Conservation (phyloP, 2,113 vertebrate genomes). For the Nycticebus coucang region DNA sequence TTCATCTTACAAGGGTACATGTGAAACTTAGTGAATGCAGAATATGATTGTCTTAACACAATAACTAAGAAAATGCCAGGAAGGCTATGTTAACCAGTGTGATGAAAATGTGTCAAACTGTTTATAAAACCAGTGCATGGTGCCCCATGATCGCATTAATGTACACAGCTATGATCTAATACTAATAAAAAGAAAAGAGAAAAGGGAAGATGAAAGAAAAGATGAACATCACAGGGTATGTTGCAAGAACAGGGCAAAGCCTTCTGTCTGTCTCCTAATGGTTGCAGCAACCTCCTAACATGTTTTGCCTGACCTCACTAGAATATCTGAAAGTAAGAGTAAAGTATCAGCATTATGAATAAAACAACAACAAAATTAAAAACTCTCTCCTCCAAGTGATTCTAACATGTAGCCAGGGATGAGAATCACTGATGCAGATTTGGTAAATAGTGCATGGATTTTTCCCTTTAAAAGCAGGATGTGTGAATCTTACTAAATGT, state of each 20-base stretch:
- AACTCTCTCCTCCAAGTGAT: not conserved
- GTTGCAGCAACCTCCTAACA: not conserved
- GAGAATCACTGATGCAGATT: not conserved
- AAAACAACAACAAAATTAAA: not conserved
- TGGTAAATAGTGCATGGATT: not conserved
- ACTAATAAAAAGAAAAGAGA: too few relatives aligned
- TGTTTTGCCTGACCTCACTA: not conserved
- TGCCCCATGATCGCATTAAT: too few relatives aligned
- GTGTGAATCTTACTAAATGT: too few relatives aligned
- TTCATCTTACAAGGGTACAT: too few relatives aligned
- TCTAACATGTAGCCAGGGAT: not conserved
- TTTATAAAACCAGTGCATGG: too few relatives aligned
- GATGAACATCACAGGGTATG: not conserved
- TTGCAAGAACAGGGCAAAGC: not conserved
- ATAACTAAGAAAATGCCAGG: too few relatives aligned
- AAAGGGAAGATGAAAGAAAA: not conserved
- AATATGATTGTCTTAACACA: too few relatives aligned
- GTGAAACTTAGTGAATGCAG: too few relatives aligned
- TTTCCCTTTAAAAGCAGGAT: not conserved
- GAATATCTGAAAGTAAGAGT: not conserved
- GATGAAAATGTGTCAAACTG: too few relatives aligned
- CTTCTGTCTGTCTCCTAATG: not conserved
- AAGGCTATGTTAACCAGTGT: too few relatives aligned
- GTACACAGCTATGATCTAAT: too few relatives aligned
- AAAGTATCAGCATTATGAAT: not conserved